Percentiles rank a stretch among this genome's conserved stretches.
Evolutionary conservation across 2,888 invertebrate genomes (phyloP).

Genomic region (Acrobeloides nanus): DNA sequence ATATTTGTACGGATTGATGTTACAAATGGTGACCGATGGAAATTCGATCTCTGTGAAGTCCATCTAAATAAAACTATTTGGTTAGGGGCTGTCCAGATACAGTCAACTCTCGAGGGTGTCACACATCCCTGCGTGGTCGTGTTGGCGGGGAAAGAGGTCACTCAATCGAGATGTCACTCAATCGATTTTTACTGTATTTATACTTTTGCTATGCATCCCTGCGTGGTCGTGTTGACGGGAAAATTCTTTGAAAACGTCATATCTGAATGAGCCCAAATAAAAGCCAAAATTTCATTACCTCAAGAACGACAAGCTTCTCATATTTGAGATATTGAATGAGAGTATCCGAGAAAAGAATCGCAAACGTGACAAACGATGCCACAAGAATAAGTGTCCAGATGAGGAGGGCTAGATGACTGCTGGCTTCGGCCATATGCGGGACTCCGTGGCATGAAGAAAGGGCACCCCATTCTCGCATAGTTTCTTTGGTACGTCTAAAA

Average conservation of each 20-base stretch:
- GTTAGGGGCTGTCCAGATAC: neutral
- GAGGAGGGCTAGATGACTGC: conserved; percentile 5
- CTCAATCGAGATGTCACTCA: too few relatives aligned
- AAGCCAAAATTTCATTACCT: conserved; percentile 11
- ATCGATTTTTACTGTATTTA: too few relatives aligned
- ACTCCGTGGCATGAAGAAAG: conserved; percentile 20
- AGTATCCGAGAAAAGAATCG: conserved; percentile 19
- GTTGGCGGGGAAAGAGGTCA: too few relatives aligned
- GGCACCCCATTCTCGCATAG: conserved; percentile 21
- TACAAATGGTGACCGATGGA: conserved; percentile 21
- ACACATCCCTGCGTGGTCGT: too few relatives aligned
- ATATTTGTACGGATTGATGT: conserved; percentile 20
- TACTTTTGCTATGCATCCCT: too few relatives aligned
- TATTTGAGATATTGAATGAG: conserved; percentile 17
- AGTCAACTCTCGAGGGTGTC: too few relatives aligned
- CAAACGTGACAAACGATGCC: conserved; percentile 10
- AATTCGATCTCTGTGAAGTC: conserved; percentile 12
- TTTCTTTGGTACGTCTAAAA: conserved; percentile 24
- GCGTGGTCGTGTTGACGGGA: too few relatives aligned
- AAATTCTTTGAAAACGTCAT: neutral
- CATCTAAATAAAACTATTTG: conserved; percentile 11
- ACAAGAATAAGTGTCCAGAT: conserved; percentile 11
- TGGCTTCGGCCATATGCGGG: conserved; percentile 21
- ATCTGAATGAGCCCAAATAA: neutral
- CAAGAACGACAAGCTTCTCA: conserved; percentile 14